These are phyloP conservation scores for Lobophora halterata DNA, from an alignment of 2,888 invertebrate species.

Conservation along the genomic window DNA sequence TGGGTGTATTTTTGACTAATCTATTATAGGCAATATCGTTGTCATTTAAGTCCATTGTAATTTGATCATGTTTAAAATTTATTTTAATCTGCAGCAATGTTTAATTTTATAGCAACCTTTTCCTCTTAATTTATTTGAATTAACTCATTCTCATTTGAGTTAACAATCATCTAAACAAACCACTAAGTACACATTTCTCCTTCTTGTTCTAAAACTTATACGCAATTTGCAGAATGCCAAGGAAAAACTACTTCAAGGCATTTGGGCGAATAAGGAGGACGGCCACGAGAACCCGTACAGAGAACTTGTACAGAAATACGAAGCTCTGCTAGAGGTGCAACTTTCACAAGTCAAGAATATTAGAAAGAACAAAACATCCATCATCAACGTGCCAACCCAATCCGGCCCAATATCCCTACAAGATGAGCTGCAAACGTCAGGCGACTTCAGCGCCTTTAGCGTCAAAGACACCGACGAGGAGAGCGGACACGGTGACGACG, in stretches of 20 bases:
- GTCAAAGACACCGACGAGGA: constrained; percentile 84
- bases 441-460: constrained; percentile 84
- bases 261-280: constrained; percentile 77
- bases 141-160: constrained; percentile 14
- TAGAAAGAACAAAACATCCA: constrained; percentile 59
- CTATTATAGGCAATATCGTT: constrained; percentile 16
- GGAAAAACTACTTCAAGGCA: constrained; percentile 75
- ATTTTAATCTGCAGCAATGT: no score
- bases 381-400: constrained; percentile 54
- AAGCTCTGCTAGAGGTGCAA: constrained; percentile 89
- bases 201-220: constrained; percentile 18
- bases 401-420: constrained; percentile 80
- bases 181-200: constrained; percentile 8
- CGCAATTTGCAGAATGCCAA: constrained; percentile 65
- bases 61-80: constrained; percentile 15
- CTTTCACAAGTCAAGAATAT: constrained; percentile 81
- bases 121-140: constrained; percentile 14
- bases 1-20: constrained; percentile 75
- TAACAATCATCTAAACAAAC: constrained; percentile 23
- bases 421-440: constrained; percentile 88
- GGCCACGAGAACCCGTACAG: constrained; percentile 86
- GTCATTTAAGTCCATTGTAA: constrained; percentile 13
- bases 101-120: constrained; percentile 9
- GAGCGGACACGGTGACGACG: constrained; percentile 82
- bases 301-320: constrained; percentile 91